Evolutionary conservation across 2,113 vertebrate species (phyloP), one percentile per base, ranked within the genome.

Genomic region (Siniperca knerii): DNA sequence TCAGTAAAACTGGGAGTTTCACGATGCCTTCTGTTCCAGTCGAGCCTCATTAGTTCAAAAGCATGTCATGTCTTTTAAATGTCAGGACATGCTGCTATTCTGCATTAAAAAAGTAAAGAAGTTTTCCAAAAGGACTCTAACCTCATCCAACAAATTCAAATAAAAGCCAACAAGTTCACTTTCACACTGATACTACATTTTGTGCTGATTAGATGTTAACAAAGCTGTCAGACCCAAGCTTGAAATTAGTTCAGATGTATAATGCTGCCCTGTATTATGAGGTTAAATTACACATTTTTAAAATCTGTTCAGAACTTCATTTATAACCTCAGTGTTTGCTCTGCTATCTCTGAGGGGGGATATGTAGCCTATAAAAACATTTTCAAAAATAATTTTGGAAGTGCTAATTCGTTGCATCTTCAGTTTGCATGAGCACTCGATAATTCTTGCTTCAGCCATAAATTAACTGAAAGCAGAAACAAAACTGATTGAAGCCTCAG

Each of bases 1-100:
- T 88, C 71, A 72, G 80, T 84, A 75, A 86, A 83, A 84, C 40
- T 33, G 10, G 21, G 40, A 74, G 77, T 83, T 67, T 85, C 42
- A 78, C n/a, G 11, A 54, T 40, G 48, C 42, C 42, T 57, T 61
- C 73, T 71, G 71, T 69, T 81, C 61, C 29, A 70, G 50, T 44
- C 48, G 0, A 65, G 72, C 29, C 76, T 90, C 79, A 85, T 93
- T 86, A 87, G 81, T 68, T 76, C 66, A 79, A 93, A 86, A 90
- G 85, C 74, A 72, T 62, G 64, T 75, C 44, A 46, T 5, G 2
- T 85, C 71, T 75, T 85, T 85, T 83, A 90, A 85, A 88, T 72
- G 79, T 87, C 84, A 87, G 67, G 61, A 57, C 69, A 54, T 42
- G 52, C 54, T 76, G 64, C 58, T 86, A 76, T 57, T 57, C 29